These are phyloP conservation scores for Anagyrus pseudococci DNA, from an alignment of 2,888 invertebrate genomes.

Conservation along the genomic window DNA sequence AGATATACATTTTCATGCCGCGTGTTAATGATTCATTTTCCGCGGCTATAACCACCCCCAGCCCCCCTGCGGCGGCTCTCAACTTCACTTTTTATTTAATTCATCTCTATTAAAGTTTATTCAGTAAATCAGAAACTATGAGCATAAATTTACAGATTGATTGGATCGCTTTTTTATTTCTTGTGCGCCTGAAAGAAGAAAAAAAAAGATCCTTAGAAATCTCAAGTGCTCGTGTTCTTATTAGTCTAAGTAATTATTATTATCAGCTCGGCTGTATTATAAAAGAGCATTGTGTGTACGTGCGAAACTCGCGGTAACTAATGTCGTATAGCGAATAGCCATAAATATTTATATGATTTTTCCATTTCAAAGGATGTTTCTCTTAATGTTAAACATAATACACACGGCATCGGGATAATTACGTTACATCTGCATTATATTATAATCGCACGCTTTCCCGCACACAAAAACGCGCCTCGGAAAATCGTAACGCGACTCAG, in stretches of 20 bases:
- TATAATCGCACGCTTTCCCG: too few relatives aligned
- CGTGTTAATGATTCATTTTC: conserved; percentile 24
- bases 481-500: too few relatives aligned
- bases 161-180: neutral
- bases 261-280: neutral
- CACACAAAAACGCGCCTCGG: neutral
- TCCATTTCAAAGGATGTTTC: too few relatives aligned
- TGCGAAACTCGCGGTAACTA: conserved; percentile 4
- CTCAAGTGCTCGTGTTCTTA: conserved; percentile 20
- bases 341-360: too few relatives aligned
- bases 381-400: too few relatives aligned
- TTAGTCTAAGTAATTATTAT: conserved; percentile 14
- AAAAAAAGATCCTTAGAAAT: conserved; percentile 18
- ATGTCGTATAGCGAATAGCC: too few relatives aligned
- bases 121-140: conserved; percentile 7
- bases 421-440: too few relatives aligned
- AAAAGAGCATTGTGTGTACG: neutral
- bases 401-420: too few relatives aligned
- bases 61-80: neutral
- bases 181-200: neutral
- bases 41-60: neutral
- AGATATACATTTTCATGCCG: neutral
- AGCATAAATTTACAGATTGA: conserved; percentile 19
- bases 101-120: neutral
- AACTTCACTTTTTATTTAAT: conserved; percentile 10